These are phyloP conservation scores for Microtus californicus DNA, from an alignment of 2,797 vertebrate genomes.

Conservation along the genomic window DNA sequence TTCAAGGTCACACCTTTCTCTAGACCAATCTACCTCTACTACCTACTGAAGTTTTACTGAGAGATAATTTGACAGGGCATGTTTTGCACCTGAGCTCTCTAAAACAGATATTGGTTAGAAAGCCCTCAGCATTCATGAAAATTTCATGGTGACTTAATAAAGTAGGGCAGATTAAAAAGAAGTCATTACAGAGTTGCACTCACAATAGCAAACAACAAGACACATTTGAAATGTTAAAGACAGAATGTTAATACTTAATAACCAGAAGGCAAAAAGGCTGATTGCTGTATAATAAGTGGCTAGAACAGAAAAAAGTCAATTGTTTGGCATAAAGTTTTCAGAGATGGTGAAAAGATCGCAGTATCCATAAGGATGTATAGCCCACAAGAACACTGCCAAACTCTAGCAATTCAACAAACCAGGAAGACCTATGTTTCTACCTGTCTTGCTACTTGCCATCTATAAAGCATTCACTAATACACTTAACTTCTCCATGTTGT, in stretches of 20 bases:
- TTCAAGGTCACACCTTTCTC: fast-evolving
- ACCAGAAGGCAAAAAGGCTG: not conserved
- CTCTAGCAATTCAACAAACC: not conserved
- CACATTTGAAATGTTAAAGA: not conserved
- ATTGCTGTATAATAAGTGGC: not conserved
- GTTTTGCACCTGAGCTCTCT: not conserved
- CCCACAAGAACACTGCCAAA: not conserved
- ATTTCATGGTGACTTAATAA: not conserved
- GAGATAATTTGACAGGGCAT: not conserved
- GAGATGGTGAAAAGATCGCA: not conserved
- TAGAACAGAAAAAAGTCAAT: not conserved
- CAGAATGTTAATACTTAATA: not conserved
- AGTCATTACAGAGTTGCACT: not conserved
- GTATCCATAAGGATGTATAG: fast-evolving
- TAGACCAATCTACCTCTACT: not conserved
- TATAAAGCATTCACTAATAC: not conserved
- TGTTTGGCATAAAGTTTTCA: not conserved
- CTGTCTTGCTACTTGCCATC: not conserved
- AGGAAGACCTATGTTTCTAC: not conserved
- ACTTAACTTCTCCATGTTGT: not conserved
- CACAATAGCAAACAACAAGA: not conserved
- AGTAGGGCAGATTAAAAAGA: not conserved
- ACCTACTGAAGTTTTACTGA: not conserved
- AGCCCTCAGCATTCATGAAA: fast-evolving
- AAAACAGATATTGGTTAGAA: fast-evolving